These are phyloP conservation scores for Xylota segnis DNA, from an alignment of 2,888 invertebrate genomes.

Conservation along the genomic window DNA sequence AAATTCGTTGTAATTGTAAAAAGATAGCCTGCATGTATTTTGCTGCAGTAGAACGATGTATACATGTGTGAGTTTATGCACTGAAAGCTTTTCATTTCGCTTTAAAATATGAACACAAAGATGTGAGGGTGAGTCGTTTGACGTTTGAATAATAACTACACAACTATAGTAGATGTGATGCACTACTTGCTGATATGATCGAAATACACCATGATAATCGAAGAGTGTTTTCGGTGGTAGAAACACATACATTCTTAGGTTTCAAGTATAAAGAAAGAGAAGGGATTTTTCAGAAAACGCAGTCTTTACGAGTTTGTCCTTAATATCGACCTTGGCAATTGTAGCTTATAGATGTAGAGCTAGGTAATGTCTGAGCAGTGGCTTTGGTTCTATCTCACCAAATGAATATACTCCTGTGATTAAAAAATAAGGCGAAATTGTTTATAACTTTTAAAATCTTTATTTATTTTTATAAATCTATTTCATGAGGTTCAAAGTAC, in stretches of 20 bases:
- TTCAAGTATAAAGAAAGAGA: neutral
- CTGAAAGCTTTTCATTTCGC: constrained; percentile 63
- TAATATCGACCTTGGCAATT: no score
- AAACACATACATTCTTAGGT: neutral
- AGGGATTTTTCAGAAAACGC: neutral
- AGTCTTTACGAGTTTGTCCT: neutral
- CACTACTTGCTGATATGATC: constrained; percentile 33
- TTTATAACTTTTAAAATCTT: no score
- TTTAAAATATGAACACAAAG: constrained; percentile 34
- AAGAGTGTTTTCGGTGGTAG: neutral
- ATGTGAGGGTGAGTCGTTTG: constrained; percentile 22
- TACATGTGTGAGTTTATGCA: constrained; percentile 34
- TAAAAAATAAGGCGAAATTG: no score
- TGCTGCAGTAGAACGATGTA: constrained; percentile 27
- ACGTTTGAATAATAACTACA: constrained; percentile 11
- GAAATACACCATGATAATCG: constrained; percentile 2
- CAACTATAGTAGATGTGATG: constrained; percentile 34
- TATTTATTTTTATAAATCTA: no score
- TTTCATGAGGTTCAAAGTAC: no score
- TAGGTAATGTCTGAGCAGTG: neutral
- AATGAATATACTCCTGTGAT: no score
- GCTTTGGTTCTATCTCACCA: no score
- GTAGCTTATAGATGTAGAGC: neutral
- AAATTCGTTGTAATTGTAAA: constrained; percentile 73
- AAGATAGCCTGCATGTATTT: constrained; percentile 56